Evolutionary conservation across 2,113 vertebrate species (phyloP).

Genomic region (Mesitornis unicolor): DNA sequence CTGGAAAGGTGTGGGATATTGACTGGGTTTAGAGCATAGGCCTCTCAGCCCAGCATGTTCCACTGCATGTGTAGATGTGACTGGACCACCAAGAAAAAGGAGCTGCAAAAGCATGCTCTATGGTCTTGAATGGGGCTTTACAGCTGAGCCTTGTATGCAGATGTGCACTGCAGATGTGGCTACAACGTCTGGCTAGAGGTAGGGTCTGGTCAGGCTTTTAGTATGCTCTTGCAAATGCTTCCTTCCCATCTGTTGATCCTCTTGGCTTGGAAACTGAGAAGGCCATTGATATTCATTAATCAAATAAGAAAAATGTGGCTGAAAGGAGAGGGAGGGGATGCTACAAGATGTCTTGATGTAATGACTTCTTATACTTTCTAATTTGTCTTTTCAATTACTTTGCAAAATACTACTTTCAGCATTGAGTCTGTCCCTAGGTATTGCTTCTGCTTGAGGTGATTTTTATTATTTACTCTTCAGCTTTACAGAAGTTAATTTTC

Average conservation of each 20-base stretch:
- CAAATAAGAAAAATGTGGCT: background rate
- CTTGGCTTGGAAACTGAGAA: background rate
- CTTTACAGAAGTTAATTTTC: background rate
- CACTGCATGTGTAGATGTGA: background rate
- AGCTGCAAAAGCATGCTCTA: background rate
- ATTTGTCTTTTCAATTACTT: background rate
- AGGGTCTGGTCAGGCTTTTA: background rate
- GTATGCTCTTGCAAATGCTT: background rate
- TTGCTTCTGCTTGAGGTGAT: background rate
- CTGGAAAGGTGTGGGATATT: background rate
- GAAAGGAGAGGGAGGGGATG: background rate
- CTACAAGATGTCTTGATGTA: background rate
- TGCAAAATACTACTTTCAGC: background rate
- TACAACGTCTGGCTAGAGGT: background rate
- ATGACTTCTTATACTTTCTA: background rate
- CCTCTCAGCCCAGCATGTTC: background rate
- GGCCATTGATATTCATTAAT: background rate
- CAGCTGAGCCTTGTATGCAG: background rate
- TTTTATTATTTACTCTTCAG: background rate
- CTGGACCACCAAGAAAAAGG: background rate
- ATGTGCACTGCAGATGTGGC: no score
- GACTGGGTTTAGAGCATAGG: accelerated
- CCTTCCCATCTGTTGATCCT: background rate
- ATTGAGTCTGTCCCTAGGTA: background rate
- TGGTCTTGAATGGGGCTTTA: background rate